Evolutionary conservation across 1,140 invertebrate species (phyloP).

Genomic region (Harpegnathos saltator): DNA sequence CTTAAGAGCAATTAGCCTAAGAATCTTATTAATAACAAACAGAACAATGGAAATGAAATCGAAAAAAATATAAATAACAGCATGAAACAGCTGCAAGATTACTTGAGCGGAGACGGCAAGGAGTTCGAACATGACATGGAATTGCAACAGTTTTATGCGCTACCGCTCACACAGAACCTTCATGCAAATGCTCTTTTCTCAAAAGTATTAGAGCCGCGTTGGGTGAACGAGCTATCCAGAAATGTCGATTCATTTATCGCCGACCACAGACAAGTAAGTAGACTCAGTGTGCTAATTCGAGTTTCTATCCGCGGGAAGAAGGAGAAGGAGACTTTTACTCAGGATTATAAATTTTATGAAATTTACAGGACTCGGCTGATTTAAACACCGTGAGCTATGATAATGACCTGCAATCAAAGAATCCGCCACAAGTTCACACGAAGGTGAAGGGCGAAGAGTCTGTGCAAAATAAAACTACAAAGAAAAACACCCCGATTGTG

Average conservation of each 20-base stretch:
- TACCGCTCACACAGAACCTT: conserved; percentile 87
- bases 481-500: conserved; percentile 61
- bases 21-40: conserved; percentile 54
- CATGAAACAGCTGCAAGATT: conserved; percentile 86
- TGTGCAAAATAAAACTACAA: conserved; percentile 30
- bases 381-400: conserved; percentile 7
- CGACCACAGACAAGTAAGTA: conserved; percentile 63
- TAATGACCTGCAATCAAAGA: conserved; percentile 26
- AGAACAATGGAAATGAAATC: conserved; percentile 60
- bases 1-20: conserved; percentile 36
- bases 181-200: conserved; percentile 86
- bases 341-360: conserved; percentile 34
- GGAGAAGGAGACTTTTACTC: too few species aligned
- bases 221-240: conserved; percentile 64
- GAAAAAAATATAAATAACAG: conserved; percentile 67
- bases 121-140: conserved; percentile 86
- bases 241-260: conserved; percentile 66
- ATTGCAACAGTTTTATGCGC: conserved; percentile 87
- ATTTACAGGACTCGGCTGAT: conserved; percentile 38
- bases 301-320: conserved; percentile 20
- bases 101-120: conserved; percentile 86
- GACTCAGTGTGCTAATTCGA: conserved; percentile 47
- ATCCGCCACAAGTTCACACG: conserved; percentile 18
- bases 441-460: conserved; percentile 27
- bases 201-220: conserved; percentile 86